phyloP scores from a whole-genome alignment of 1,140 invertebrate species.

The Diabrotica undecimpunctata region DNA sequence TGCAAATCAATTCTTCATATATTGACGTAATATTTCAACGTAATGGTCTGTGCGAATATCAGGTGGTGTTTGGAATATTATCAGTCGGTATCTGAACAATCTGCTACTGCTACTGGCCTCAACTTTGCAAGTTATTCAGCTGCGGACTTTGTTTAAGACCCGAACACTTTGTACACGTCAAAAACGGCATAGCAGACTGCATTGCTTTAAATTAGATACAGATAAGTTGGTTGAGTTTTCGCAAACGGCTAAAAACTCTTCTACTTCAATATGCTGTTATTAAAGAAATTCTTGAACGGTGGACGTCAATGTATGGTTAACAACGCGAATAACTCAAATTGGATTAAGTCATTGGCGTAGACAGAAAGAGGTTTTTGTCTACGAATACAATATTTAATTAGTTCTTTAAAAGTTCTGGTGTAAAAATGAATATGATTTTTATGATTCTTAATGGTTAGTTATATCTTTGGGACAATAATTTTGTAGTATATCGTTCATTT shows the following conservation, averaged over 20 bases:
- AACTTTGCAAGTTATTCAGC: constrained; percentile 16
- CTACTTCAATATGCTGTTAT: constrained; percentile 19
- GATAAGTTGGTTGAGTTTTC: constrained; percentile 21
- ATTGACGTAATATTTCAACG: constrained; percentile 14
- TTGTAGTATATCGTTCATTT: too few species aligned
- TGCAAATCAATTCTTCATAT: constrained; percentile 11
- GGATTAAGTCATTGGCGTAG: constrained; percentile 6
- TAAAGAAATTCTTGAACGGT: constrained; percentile 19
- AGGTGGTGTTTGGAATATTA: constrained; percentile 18
- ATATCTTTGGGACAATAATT: too few species aligned
- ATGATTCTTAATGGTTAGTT: too few species aligned
- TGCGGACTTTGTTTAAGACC: constrained; percentile 11
- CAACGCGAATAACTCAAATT: constrained; percentile 18
- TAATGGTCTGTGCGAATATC: constrained; percentile 1
- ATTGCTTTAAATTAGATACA: constrained; percentile 25
- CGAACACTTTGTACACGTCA: constrained; percentile 24
- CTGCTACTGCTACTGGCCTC: constrained; percentile 22
- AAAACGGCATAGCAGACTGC: constrained; percentile 23
- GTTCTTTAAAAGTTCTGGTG: too few species aligned
- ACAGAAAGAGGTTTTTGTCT: background rate
- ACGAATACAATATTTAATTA: too few species aligned
- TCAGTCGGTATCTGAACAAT: constrained; percentile 22
- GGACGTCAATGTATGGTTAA: constrained; percentile 19
- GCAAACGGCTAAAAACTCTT: constrained; percentile 20
- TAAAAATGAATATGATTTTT: too few species aligned